Base-by-base conservation (phyloP, 2,113 vertebrate species). In the Alethe castanea region DNA sequence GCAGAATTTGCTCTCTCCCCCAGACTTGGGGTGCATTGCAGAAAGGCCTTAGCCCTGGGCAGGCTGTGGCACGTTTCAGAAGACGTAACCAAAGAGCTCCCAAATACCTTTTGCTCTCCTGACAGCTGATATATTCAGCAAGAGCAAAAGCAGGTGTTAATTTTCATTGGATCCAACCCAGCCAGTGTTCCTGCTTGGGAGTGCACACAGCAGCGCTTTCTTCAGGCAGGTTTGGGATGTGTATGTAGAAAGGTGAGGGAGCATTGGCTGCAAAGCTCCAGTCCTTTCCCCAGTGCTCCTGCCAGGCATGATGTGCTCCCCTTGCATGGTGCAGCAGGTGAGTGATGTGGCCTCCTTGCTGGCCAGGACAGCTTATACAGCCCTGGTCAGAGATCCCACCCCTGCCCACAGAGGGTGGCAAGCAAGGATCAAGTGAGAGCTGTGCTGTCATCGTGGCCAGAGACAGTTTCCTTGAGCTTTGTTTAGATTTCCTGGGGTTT, bases 311-410 rank as follows among this genome's bases (percentile, higher is more conserved):
- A 12, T 18, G 26, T 33, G 28, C 14, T 86, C 40, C 50, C 45
- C 17, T 57, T 8, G 0, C 40, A 5, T 9, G 31, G 25, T 4
- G 1, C 54, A 81, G 2, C 23, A 26, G 11, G 26, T 2, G 2
- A 76, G 22, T 35, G 53, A 11, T 2, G 3, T 59, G 38, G 40
- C 40, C 70, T 76, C 54, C 61, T 71, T 0, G 0, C 44, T 64
- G 53, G 16, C 67, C 38, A 26, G 38, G 40, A 42, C 14, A 65
- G 24, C 66, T 64, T 52, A 31, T 47, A 22, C 50, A 57, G 2
- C 44, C 70, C 38, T 33, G 31, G 12, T 28, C 64, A 82, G 47
- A 65, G 31, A 38, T 23, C 13, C n/a, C 3, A 1, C 4, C 42
- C 53, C 36, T 47, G 20, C 62, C 35, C 7, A 1, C 44, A 44